phyloP scores from a whole-genome alignment of 2,113 vertebrate species.

The Gobius niger region DNA sequence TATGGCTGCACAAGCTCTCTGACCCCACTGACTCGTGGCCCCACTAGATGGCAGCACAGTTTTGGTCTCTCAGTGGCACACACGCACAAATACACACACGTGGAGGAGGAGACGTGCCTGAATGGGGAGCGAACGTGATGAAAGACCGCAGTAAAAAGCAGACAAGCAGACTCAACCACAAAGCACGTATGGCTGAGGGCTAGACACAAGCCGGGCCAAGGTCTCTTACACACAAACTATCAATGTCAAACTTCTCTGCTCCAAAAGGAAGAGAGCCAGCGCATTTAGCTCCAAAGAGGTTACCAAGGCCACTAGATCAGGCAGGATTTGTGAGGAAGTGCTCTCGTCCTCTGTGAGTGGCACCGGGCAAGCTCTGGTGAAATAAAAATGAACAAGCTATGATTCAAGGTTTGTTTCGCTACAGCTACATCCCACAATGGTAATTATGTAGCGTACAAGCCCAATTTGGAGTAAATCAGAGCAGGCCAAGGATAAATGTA shows the following conservation, averaged over 20 bases:
- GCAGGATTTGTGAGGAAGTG: conserved; percentile 10
- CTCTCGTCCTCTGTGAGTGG: conserved; percentile 33
- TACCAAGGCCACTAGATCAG: conserved; percentile 27
- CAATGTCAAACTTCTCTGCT: conserved; percentile 44
- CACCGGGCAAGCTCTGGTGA: conserved; percentile 35
- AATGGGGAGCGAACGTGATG: conserved; percentile 67
- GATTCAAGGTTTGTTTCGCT: conserved; percentile 39
- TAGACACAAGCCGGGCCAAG: conserved; percentile 49
- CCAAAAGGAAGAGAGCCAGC: conserved; percentile 25
- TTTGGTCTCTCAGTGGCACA: conserved; percentile 30
- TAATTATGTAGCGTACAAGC: not conserved
- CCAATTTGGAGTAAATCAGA: too few relatives aligned
- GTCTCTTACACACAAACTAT: conserved; percentile 35
- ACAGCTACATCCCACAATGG: not conserved
- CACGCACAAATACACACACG: conserved; percentile 27
- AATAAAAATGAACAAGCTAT: conserved; percentile 49
- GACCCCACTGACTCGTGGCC: conserved; percentile 3
- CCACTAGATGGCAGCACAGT: conserved; percentile 71
- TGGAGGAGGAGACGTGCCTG: conserved; percentile 43
- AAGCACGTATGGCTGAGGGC: conserved; percentile 54
- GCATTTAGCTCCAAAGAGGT: conserved; percentile 13
- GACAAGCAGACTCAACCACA: conserved; percentile 67
- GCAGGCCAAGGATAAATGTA: too few relatives aligned
- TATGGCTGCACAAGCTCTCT: conserved; percentile 12
- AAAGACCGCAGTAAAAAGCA: conserved; percentile 70